A percentile compares a stretch with the other conserved stretches of the same genome.
Conservation (phyloP, 2,888 invertebrate species). For the Meandrusa payeni region DNA sequence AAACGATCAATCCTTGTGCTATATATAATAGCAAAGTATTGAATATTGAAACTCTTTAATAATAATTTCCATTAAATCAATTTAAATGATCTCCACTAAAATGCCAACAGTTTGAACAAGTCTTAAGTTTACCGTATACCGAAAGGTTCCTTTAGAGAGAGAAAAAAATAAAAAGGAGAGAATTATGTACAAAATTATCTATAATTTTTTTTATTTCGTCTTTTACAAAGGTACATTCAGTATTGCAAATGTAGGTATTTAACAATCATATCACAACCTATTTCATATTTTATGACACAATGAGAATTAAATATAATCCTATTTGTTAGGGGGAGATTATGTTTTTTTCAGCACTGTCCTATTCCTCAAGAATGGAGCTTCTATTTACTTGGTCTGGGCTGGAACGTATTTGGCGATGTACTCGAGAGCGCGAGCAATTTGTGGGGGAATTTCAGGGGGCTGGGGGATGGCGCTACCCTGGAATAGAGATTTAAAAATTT, state of each 20-base stretch:
- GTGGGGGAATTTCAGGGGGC: constrained; percentile 72
- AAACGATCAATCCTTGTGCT: too few relatives aligned
- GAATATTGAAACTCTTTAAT: too few relatives aligned
- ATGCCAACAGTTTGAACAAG: too few relatives aligned
- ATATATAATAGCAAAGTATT: too few relatives aligned
- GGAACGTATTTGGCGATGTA: constrained; percentile 38
- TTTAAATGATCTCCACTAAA: too few relatives aligned
- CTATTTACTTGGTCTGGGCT: constrained; percentile 25
- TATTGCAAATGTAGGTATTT: constrained; percentile 10
- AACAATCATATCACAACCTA: constrained; percentile 21
- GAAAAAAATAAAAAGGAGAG: too few relatives aligned
- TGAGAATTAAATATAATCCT: constrained; percentile 26
- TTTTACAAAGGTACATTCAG: constrained; percentile 20
- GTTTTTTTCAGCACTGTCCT: constrained; percentile 23
- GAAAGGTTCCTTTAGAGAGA: too few relatives aligned
- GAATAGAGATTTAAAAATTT: constrained; percentile 26
- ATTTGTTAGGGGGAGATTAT: constrained; percentile 25
- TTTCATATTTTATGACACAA: constrained; percentile 18
- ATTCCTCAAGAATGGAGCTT: constrained; percentile 17
- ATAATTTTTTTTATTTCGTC: constrained; percentile 18
- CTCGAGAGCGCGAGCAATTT: constrained; percentile 68
- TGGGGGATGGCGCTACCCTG: constrained; percentile 72
- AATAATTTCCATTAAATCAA: too few relatives aligned
- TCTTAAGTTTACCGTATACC: too few relatives aligned
- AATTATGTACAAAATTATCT: constrained; percentile 1